phyloP scores from a whole-genome alignment of 2,113 vertebrate genomes.

The Pachyramphus minor region DNA sequence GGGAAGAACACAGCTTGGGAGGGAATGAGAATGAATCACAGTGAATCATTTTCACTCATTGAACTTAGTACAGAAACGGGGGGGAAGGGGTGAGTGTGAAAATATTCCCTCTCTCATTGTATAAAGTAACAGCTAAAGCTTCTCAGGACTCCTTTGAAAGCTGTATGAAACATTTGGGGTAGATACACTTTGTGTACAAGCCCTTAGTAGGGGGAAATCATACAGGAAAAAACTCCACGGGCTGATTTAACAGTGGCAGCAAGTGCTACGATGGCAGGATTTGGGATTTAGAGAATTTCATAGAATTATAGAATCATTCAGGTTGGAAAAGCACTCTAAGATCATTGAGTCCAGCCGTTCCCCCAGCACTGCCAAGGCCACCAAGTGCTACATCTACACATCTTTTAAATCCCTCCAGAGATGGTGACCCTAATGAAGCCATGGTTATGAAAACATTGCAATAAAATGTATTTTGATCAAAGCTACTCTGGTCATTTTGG shows the following conservation, averaged over 20 bases:
- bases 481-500: not conserved
- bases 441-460: not conserved
- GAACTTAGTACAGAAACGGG: not conserved
- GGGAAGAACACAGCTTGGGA: not conserved
- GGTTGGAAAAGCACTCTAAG: not conserved
- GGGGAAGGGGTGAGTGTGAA: not conserved
- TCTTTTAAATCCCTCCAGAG: not conserved
- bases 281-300: not conserved
- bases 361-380: not conserved
- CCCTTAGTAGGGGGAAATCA: not conserved
- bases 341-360: no score
- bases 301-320: not conserved
- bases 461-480: not conserved
- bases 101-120: not conserved
- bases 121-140: not conserved
- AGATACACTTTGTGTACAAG: not conserved
- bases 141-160: not conserved
- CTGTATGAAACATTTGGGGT: not conserved
- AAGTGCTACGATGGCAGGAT: not conserved
- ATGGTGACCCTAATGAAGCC: not conserved
- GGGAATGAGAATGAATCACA: not conserved
- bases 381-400: not conserved
- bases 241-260: not conserved
- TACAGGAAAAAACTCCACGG: not conserved
- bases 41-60: not conserved